phyloP scores from a whole-genome alignment of 1,140 invertebrate genomes.

The Neodiprion virginianus region DNA sequence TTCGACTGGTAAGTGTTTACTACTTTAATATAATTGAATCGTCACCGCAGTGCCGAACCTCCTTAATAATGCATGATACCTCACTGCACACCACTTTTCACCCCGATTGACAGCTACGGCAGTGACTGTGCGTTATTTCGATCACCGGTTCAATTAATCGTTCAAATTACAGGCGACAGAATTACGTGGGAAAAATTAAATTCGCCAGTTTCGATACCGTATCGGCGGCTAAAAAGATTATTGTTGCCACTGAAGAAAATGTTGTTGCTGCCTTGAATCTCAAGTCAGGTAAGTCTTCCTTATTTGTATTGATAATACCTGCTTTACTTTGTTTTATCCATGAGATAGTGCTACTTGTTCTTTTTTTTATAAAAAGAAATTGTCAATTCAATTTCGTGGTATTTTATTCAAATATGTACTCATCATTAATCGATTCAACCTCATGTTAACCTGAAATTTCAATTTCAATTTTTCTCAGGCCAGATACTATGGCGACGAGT shows the following conservation, averaged over 20 bases:
- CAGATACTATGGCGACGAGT: conserved; percentile 84
- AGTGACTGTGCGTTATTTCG: conserved; percentile 23
- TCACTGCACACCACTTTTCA: conserved; percentile 26
- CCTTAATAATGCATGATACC: conserved; percentile 35
- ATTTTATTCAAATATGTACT: too few species aligned
- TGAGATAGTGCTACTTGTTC: too few species aligned
- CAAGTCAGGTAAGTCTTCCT: conserved; percentile 71
- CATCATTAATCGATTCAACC: background rate
- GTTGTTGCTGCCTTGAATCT: conserved; percentile 84
- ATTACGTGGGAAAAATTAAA: conserved; percentile 83
- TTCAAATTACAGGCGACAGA: conserved; percentile 75
- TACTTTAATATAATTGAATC: conserved; percentile 16
- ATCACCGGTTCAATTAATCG: conserved; percentile 36
- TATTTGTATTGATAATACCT: conserved; percentile 14
- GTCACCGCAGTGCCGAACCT: conserved; percentile 30
- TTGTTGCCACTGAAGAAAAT: conserved; percentile 88
- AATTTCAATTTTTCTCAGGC: conserved; percentile 56
- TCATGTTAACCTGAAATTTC: background rate
- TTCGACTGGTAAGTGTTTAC: conserved; percentile 81
- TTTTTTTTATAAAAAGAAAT: too few species aligned
- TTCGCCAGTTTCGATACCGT: conserved; percentile 81
- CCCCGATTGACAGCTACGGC: conserved; percentile 9
- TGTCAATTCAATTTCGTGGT: too few species aligned
- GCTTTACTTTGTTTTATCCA: background rate
- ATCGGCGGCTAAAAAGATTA: conserved; percentile 77